phyloP scores from a whole-genome alignment of 37 sponge, comb jelly and placozoan genomes.

The Amphimedon queenslandica region DNA sequence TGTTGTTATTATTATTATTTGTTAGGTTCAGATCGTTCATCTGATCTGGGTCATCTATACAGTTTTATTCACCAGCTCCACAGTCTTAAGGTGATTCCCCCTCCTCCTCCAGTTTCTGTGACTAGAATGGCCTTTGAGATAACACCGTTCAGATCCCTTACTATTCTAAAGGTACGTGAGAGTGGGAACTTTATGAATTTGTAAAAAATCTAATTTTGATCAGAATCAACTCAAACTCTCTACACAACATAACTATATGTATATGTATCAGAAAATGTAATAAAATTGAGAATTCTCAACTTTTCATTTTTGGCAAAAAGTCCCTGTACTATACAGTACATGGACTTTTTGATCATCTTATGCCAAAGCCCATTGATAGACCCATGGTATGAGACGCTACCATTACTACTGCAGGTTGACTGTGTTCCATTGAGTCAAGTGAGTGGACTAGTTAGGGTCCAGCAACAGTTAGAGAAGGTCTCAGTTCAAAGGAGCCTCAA shows the following conservation, averaged over 20 bases:
- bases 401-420: constrained; percentile 47
- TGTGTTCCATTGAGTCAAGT: constrained; percentile 45
- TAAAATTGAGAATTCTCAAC: too few species aligned
- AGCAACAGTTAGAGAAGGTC: constrained; percentile 47
- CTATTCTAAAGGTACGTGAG: constrained; percentile 32
- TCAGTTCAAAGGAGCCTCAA: constrained; percentile 16
- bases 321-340: too few species aligned
- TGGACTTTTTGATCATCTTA: too few species aligned
- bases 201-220: too few species aligned
- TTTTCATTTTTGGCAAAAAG: too few species aligned
- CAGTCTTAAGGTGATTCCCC: constrained; percentile 45
- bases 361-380: too few species aligned
- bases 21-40: constrained; percentile 9
- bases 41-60: constrained; percentile 75
- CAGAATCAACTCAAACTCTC: too few species aligned
- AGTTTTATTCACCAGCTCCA: constrained; percentile 65
- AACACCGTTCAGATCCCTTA: constrained; percentile 53
- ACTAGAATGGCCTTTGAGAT: constrained; percentile 61
- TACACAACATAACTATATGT: too few species aligned
- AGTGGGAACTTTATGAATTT: too few species aligned
- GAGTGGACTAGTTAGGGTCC: constrained; percentile 26
- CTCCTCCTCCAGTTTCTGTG: constrained; percentile 52
- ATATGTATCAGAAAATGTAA: too few species aligned
- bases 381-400: too few species aligned
- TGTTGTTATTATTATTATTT: background rate